phyloP scores from a whole-genome alignment of 2,888 invertebrate genomes.

The Tribolium freemani region DNA sequence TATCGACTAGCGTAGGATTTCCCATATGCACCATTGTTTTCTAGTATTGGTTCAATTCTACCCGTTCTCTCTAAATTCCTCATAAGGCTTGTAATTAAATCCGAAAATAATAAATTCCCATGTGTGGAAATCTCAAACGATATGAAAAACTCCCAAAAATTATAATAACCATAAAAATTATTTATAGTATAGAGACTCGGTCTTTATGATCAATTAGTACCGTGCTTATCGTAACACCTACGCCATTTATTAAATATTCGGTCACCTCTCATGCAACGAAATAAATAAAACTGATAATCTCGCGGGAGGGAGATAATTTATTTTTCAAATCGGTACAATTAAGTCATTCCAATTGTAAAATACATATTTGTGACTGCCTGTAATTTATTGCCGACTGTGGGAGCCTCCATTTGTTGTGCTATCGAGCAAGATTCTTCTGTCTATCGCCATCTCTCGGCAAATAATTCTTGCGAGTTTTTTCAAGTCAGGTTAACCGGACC shows the following conservation, averaged over 20 bases:
- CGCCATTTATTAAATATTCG: constrained; percentile 16
- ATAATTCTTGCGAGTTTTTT: constrained; percentile 25
- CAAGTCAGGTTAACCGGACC: constrained; percentile 6
- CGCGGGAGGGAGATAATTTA: background rate
- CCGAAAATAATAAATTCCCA: constrained; percentile 10
- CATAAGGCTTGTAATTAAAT: background rate
- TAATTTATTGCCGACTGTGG: constrained; percentile 13
- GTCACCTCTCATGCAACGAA: constrained; percentile 17
- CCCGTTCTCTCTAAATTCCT: constrained; percentile 5
- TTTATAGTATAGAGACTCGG: constrained; percentile 6
- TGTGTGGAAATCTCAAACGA: constrained; percentile 3
- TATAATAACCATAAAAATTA: constrained; percentile 7
- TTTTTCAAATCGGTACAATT: background rate
- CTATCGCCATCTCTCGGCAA: constrained; percentile 1
- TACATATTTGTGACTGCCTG: constrained; percentile 12
- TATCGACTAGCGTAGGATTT: constrained; percentile 33
- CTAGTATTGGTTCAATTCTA: constrained; percentile 14
- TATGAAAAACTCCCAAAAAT: constrained; percentile 4
- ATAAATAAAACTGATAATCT: background rate
- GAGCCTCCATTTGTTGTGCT: constrained; percentile 26
- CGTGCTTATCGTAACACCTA: constrained; percentile 21
- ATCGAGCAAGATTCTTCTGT: constrained; percentile 12
- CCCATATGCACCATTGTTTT: constrained; percentile 31
- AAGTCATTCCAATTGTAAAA: constrained; percentile 18
- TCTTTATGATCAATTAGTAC: constrained; percentile 26